These are phyloP conservation scores for Patella pellucida DNA, from an alignment of 2,888 invertebrate species.

Conservation along the genomic window DNA sequence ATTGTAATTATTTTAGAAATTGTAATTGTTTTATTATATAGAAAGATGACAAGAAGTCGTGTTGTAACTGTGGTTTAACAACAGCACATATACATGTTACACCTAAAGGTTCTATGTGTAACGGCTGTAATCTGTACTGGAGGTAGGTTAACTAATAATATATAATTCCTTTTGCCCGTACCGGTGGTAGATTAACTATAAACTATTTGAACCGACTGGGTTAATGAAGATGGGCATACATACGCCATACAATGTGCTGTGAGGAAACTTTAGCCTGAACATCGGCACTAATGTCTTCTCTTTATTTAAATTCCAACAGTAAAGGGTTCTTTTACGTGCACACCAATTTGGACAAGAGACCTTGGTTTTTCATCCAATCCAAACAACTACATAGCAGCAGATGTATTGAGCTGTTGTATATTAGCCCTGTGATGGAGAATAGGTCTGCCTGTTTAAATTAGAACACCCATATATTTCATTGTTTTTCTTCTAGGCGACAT, in stretches of 20 bases:
- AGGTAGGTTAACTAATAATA: conserved; percentile 70
- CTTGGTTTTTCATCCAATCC: too few species aligned
- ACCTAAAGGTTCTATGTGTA: conserved; percentile 79
- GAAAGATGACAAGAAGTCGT: conserved; percentile 66
- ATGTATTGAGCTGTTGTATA: too few species aligned
- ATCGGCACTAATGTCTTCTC: too few species aligned
- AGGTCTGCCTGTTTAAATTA: too few species aligned
- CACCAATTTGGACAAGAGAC: too few species aligned
- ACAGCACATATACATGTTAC: conserved; percentile 83
- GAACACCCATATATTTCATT: not conserved
- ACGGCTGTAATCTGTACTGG: conserved; percentile 88
- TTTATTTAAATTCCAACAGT: too few species aligned
- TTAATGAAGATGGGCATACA: too few species aligned
- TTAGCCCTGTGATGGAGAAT: too few species aligned
- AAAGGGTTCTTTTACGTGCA: too few species aligned
- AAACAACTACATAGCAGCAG: too few species aligned
- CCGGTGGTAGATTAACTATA: not conserved
- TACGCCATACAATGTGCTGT: too few species aligned
- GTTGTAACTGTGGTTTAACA: conserved; percentile 82
- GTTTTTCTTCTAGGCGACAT: conserved; percentile 50
- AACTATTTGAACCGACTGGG: not conserved
- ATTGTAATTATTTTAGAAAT: not conserved
- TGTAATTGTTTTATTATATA: conserved; percentile 27
- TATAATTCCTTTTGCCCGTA: not conserved
- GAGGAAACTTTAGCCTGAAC: too few species aligned